Conservation (phyloP, 1,140 invertebrate species). For the Zophobas atratus region DNA sequence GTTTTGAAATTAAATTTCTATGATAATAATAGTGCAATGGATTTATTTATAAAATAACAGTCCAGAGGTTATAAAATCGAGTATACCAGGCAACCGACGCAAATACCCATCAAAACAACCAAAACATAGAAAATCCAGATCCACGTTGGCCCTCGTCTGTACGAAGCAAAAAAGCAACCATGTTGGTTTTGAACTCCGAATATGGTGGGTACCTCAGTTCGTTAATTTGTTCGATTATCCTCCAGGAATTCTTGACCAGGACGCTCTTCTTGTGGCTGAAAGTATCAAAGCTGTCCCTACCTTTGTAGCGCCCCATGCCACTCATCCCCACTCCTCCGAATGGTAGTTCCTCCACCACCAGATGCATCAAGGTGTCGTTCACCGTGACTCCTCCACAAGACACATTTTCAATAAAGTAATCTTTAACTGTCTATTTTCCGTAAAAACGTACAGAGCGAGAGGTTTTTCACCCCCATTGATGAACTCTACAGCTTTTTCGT, state of each 20-base stretch:
- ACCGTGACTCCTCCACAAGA: constrained; percentile 82
- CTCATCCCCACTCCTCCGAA: constrained; percentile 83
- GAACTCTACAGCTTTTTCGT: constrained; percentile 91
- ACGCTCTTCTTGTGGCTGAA: constrained; percentile 94
- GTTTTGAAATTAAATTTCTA: background rate
- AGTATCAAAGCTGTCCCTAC: constrained; percentile 90
- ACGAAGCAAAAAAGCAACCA: constrained; percentile 74
- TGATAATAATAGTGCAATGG: too few species aligned
- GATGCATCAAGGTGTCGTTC: constrained; percentile 89
- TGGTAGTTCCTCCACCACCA: constrained; percentile 56
- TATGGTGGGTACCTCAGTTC: constrained; percentile 86
- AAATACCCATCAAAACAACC: constrained; percentile 16
- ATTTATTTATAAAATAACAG: too few species aligned
- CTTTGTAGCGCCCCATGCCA: constrained; percentile 95
- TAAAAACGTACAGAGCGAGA: constrained; percentile 87
- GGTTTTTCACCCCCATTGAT: constrained; percentile 86
- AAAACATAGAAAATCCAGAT: constrained; percentile 14
- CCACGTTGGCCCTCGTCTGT: constrained; percentile 20
- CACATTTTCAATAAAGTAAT: constrained; percentile 79
- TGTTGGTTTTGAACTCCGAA: constrained; percentile 79
- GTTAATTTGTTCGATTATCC: constrained; percentile 77
- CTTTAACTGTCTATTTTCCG: constrained; percentile 72
- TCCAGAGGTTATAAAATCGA: background rate
- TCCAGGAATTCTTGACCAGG: constrained; percentile 80
- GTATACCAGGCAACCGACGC: constrained; percentile 15